Percentiles rank a stretch among this genome's conserved stretches.
phyloP scores from a whole-genome alignment of 2,888 invertebrate genomes.

The Hirudinaria manillensis region DNA sequence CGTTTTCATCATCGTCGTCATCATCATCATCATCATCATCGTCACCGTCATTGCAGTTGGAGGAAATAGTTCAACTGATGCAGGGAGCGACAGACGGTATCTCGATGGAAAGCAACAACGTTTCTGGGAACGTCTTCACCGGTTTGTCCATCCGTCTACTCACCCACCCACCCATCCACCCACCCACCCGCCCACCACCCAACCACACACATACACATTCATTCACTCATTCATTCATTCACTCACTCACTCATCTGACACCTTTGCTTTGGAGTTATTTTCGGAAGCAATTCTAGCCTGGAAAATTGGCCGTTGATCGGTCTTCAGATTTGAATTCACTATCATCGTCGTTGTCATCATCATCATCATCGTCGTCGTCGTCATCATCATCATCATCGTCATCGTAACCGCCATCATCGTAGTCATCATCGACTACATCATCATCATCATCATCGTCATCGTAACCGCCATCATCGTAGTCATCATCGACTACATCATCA shows the following conservation, averaged over 20 bases:
- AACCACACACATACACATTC: neutral
- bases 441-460: neutral
- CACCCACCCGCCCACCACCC: neutral
- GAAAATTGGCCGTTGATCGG: neutral
- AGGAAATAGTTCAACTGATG: conserved; percentile 9
- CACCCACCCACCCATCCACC: neutral
- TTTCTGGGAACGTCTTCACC: neutral
- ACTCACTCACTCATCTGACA: neutral
- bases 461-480: neutral
- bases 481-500: neutral
- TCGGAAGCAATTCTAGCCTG: neutral
- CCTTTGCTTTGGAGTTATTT: neutral
- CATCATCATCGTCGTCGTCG: conserved; percentile 8
- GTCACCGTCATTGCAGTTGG: neutral
- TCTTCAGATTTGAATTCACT: neutral
- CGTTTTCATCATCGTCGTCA: neutral
- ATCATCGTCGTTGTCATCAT: conserved; percentile 16
- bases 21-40: neutral
- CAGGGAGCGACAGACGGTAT: neutral
- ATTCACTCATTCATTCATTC: neutral
- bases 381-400: conserved; percentile 25
- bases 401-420: neutral
- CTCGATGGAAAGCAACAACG: neutral
- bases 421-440: neutral
- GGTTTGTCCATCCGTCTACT: neutral